Base-by-base conservation (phyloP, 2,888 invertebrate genomes). In the Nymphalis polychloros region DNA sequence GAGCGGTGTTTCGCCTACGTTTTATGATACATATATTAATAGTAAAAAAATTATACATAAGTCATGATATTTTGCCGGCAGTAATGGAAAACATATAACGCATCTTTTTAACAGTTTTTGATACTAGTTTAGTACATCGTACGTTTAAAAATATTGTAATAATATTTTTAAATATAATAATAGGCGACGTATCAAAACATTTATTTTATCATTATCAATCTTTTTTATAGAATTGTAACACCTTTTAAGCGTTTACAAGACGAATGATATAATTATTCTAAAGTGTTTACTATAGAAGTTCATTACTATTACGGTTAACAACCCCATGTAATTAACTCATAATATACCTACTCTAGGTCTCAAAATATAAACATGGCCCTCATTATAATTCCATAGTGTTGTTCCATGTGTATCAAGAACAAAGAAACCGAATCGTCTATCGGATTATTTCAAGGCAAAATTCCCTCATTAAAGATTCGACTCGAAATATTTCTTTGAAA, bases 401-500 rank as follows among this genome's bases (percentile, higher is more conserved):
- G 75, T 76, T 73, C 71, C 73, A n/a, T n/a, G n/a, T n/a, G 70
- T 70, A 72, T 73, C 71, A 66, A 67, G 72, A 76, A 79, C 77
- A 81, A 81, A 79, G 76, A 74, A 63, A 67, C 74, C 77, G 78
- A 69, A 63, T 73, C 71, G 68, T 72, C 62, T 72, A 69, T 76
- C 63, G 72, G 72, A 77, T 77, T 76, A 75, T 76, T 75, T 72
- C 73, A 72, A 75, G 76, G 74, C 70, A 72, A 69, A 70, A 72
- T 70, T 73, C 71, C 73, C 75, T 76, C 73, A 75, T 78, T 76
- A 76, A 74, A 61, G 63, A 77, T 78, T 73, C 71, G 69, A 67
- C 61, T 69, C 71, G 63, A 76, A 76, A 77, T 76, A 75, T 76
- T 80, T 79, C 78, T 76, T 73, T 76, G 78, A 80, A 79, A 73